Evolutionary conservation across 2,888 invertebrate genomes (phyloP), one percentile per base, ranked within the genome.

Genomic region (Tubiluchus corallicola): DNA sequence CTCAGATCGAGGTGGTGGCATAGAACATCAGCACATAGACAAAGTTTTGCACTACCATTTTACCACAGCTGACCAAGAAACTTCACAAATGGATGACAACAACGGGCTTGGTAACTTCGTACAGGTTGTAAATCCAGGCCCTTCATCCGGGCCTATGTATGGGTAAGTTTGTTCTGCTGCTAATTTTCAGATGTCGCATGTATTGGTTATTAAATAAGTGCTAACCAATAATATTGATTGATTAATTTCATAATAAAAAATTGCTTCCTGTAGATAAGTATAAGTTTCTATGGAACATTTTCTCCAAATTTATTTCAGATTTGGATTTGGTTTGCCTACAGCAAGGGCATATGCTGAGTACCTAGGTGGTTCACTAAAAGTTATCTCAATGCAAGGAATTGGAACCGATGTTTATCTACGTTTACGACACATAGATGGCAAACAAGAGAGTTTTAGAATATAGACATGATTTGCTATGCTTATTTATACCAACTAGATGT

Each of bases 311-410:
- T 45, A 41, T 20, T 41, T 21, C 49, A 61, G 61, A 3, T 65
- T 61, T 54, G 65, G 65, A 1, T 65, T 64, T 53, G 65, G 65
- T 17, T 50, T 65, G 38, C 65, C 65, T 3, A 59, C 58, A 2
- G 58, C 61, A 3, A 53, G 53, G 43, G 63, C 64, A 1, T 65
- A 62, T 47, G 59, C 62, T 3, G 59, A 62, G 45, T 64, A 63
- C 49, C 55, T 65, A 3, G 63, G 62, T 17, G 65, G 65, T 1
- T 47, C 49, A 9, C 52, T 65, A 15, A 56, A 55, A 1, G 42
- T 65, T 50, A 58, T 64, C 47, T 56, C 60, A 3, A 57, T 65
- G 58, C 59, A 62, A 43, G 65, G 64, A 4, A 57, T 63, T 21
- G 65, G 65, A 4, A 61, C 60, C 1, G 65, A 65, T 47, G 54